Conservation (phyloP, 2,888 invertebrate species). For the Theretra japonica region DNA sequence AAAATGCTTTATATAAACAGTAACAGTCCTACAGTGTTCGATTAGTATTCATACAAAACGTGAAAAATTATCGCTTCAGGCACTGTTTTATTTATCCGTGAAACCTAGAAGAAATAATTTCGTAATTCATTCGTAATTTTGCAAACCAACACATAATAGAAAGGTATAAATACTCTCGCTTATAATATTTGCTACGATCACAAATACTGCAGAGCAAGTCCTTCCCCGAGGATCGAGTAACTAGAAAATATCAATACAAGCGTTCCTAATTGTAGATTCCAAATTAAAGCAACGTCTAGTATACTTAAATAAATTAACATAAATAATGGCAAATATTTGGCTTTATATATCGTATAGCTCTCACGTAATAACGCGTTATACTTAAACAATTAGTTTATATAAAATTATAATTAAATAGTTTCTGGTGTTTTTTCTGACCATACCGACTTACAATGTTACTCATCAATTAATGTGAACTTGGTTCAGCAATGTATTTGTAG, state of each 20-base stretch:
- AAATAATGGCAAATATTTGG: slow-evolving; percentile 84
- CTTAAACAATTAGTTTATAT: slow-evolving; percentile 21
- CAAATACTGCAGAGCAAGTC: slow-evolving; percentile 79
- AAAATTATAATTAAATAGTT: slow-evolving; percentile 26
- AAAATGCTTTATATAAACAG: slow-evolving; percentile 72
- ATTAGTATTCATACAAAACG: slow-evolving; percentile 65
- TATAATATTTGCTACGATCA: slow-evolving; percentile 70
- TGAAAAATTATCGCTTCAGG: slow-evolving; percentile 73
- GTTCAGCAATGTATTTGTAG: slow-evolving; percentile 6
- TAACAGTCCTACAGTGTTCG: slow-evolving; percentile 66
- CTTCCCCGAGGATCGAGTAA: slow-evolving; percentile 53
- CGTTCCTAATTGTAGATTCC: slow-evolving; percentile 41
- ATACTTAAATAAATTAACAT: slow-evolving; percentile 77
- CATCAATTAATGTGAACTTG: slow-evolving; percentile 12
- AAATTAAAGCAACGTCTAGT: slow-evolving; percentile 42
- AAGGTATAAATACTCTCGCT: slow-evolving; percentile 70
- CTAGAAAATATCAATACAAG: slow-evolving; percentile 36
- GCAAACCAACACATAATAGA: slow-evolving; percentile 56
- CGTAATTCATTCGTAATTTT: slow-evolving; percentile 43
- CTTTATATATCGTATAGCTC: slow-evolving; percentile 69
- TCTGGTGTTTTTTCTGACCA: slow-evolving; percentile 16
- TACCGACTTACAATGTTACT: slow-evolving; percentile 17
- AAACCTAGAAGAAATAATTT: slow-evolving; percentile 33
- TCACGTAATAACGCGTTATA: slow-evolving; percentile 29
- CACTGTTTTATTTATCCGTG: slow-evolving; percentile 57